These are phyloP conservation scores for Agonopterix heracliana DNA, from an alignment of 2,888 invertebrate genomes.

Conservation along the genomic window DNA sequence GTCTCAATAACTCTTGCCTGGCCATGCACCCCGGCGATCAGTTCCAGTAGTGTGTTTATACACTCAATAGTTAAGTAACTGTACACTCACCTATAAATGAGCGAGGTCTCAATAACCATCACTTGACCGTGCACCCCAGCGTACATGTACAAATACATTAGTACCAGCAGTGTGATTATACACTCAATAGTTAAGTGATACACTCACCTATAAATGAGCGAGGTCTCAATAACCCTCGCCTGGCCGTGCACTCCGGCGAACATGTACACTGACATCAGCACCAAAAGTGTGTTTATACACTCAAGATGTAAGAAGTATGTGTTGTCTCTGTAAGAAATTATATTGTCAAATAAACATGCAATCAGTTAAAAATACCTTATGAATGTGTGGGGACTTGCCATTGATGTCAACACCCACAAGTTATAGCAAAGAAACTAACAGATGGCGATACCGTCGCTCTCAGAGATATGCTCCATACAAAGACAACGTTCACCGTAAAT, in stretches of 20 bases:
- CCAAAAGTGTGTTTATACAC: conserved; percentile 89
- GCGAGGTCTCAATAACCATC: conserved; percentile 78
- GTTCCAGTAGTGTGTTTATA: conserved; percentile 88
- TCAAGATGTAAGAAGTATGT: conserved; percentile 92
- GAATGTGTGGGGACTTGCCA: too few species aligned
- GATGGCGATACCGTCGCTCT: too few species aligned
- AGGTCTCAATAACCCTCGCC: conserved; percentile 76
- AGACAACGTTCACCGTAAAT: too few species aligned
- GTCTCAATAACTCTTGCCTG: conserved; percentile 76
- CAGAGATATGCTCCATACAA: too few species aligned
- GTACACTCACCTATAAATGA: conserved; percentile 76
- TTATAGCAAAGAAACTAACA: too few species aligned
- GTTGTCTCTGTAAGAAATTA: conserved; percentile 78
- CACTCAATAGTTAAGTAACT: conserved; percentile 73
- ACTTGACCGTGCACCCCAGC: conserved; percentile 78
- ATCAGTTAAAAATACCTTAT: too few species aligned
- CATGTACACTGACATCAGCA: conserved; percentile 92
- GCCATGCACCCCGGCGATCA: conserved; percentile 83
- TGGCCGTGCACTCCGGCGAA: conserved; percentile 80
- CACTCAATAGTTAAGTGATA: conserved; percentile 74
- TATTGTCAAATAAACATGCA: too few species aligned
- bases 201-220: conserved; percentile 79
- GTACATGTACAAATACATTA: conserved; percentile 91
- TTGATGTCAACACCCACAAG: too few species aligned
- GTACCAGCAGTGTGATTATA: conserved; percentile 88